phyloP scores from a whole-genome alignment of 64 coral and sea anemone genomes.

The Pocillopora damicornis region DNA sequence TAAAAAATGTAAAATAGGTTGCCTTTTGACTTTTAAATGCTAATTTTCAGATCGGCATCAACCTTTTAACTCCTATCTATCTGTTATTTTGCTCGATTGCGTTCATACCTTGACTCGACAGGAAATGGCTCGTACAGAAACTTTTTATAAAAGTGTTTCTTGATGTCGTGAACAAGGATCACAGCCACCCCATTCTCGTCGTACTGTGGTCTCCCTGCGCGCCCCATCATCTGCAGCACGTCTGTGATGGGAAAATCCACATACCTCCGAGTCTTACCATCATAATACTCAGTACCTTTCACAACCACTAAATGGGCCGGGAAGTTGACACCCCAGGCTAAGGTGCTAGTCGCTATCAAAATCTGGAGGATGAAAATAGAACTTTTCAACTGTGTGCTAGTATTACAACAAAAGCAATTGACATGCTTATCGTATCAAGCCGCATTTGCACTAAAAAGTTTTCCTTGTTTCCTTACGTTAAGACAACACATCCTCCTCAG shows the following conservation, averaged over 20 bases:
- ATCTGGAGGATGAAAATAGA: constrained; percentile 30
- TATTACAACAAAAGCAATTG: not conserved
- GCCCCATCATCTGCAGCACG: constrained; percentile 99
- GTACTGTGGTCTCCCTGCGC: constrained; percentile 94
- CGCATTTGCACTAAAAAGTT: too few relatives aligned
- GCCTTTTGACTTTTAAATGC: too few relatives aligned
- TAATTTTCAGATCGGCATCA: too few relatives aligned
- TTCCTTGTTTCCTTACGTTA: too few relatives aligned
- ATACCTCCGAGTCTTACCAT: constrained; percentile 89
- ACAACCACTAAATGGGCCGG: constrained; percentile 94
- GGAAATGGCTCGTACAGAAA: constrained; percentile 97
- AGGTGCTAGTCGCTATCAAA: constrained; percentile 91
- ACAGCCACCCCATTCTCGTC: constrained; percentile 90
- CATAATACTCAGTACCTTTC: constrained; percentile 97
- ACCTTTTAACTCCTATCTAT: too few relatives aligned
- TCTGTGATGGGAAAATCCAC: constrained; percentile 98
- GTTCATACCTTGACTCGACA: constrained; percentile 85
- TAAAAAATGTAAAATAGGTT: too few relatives aligned
- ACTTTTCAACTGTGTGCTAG: not conserved
- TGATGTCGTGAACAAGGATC: constrained; percentile 97
- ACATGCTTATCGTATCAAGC: too few relatives aligned
- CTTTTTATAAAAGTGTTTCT: constrained; percentile 99
- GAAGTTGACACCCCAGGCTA: constrained; percentile 99
- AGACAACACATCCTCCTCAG: too few relatives aligned
- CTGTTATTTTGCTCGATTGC: not conserved